Percentiles rank a stretch among this genome's conserved stretches.
These are phyloP conservation scores for Hydrozoanthus gracilis DNA, from an alignment of 92 coral and sea anemone genomes.

Conservation along the genomic window DNA sequence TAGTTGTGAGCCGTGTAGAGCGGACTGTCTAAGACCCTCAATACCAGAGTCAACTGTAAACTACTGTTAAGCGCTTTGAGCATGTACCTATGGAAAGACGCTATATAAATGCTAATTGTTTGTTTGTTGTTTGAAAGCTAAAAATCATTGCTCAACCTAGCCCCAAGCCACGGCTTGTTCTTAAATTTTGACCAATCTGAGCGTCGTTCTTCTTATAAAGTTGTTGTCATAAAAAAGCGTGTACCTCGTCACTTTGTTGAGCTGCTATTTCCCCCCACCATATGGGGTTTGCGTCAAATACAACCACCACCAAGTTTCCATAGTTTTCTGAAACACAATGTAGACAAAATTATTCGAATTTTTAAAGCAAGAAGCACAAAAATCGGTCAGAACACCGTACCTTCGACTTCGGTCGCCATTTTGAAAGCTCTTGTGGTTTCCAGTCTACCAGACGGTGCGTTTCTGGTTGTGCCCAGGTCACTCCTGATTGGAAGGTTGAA, in stretches of 20 bases:
- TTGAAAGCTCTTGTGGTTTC: conserved; percentile 44
- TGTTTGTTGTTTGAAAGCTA: too few species aligned
- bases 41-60: too few species aligned
- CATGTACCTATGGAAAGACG: too few species aligned
- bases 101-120: too few species aligned
- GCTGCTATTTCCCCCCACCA: conserved; percentile 90
- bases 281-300: conserved; percentile 90
- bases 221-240: not conserved
- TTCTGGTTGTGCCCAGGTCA: not conserved
- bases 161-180: too few species aligned
- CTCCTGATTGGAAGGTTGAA: conserved; percentile 32
- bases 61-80: too few species aligned
- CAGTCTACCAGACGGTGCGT: conserved; percentile 17
- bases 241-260: conserved; percentile 56
- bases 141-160: too few species aligned
- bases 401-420: conserved; percentile 81
- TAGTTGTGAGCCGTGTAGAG: too few species aligned
- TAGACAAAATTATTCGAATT: not conserved
- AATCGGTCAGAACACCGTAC: conserved; percentile 24
- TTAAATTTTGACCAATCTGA: too few species aligned
- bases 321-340: conserved; percentile 63
- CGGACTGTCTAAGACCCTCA: too few species aligned
- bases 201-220: too few species aligned
- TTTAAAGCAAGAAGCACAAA: not conserved
- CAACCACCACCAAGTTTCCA: conserved; percentile 76